Evolutionary conservation across 2,797 vertebrate genomes (phyloP).

Genomic region (Anniella stebbinsi): DNA sequence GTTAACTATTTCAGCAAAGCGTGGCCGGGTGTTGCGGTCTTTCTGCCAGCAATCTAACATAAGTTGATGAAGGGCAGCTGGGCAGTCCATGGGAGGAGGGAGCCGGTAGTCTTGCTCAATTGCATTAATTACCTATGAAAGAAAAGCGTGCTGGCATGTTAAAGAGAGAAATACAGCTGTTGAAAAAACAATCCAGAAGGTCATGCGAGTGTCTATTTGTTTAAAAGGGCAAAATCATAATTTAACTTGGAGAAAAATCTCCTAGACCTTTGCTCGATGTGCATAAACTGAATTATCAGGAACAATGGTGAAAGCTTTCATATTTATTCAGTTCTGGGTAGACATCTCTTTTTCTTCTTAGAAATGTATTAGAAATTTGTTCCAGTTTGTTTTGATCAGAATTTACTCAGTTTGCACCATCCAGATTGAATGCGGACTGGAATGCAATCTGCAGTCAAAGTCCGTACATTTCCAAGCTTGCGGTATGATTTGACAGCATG

Average conservation of each 20-base stretch:
- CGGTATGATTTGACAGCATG: no score
- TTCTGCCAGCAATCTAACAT: constrained; percentile 99
- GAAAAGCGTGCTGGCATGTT: not conserved
- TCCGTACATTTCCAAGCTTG: no score
- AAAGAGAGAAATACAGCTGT: fast-evolving
- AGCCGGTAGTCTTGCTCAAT: constrained; percentile 99
- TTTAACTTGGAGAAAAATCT: not conserved
- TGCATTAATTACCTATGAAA: constrained; percentile 93
- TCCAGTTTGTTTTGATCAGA: not conserved
- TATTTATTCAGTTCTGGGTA: not conserved
- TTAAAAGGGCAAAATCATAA: not conserved
- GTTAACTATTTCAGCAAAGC: constrained; percentile 96
- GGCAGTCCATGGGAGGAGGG: constrained; percentile 98
- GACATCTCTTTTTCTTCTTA: not conserved
- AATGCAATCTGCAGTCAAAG: no score
- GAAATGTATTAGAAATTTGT: not conserved
- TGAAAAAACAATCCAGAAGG: not conserved
- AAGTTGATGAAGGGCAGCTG: constrained; percentile 94
- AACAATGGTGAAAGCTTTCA: not conserved
- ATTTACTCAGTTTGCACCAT: no score
- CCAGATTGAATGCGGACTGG: no score
- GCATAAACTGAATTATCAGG: not conserved
- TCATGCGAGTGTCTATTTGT: not conserved
- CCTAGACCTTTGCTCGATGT: not conserved
- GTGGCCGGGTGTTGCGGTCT: constrained; percentile 95